These are phyloP conservation scores for Trinorchestia longiramus DNA, from an alignment of 1,140 invertebrate genomes.

Conservation along the genomic window DNA sequence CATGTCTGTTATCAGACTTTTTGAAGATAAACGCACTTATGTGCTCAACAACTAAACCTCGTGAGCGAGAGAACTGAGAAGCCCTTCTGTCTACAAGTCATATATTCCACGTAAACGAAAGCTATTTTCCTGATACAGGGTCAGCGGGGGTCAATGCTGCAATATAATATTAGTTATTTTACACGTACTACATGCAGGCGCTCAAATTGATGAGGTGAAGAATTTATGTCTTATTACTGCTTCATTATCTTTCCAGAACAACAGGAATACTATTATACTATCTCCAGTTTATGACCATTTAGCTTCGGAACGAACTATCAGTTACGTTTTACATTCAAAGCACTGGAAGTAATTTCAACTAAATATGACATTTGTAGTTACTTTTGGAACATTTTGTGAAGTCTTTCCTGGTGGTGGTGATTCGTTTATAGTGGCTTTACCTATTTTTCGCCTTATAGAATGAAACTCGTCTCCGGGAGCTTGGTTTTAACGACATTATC, in stretches of 20 bases:
- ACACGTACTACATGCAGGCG: not conserved
- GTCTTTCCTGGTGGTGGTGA: no score
- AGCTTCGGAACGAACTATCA: not conserved
- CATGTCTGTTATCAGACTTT: no score
- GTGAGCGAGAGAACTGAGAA: not conserved
- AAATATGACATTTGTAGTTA: not conserved
- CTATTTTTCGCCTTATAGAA: no score
- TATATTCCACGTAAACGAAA: not conserved
- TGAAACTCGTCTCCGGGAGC: no score
- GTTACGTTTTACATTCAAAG: not conserved
- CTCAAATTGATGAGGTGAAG: not conserved
- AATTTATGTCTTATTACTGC: not conserved
- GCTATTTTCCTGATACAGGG: not conserved
- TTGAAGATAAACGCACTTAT: no score
- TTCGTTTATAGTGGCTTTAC: not conserved
- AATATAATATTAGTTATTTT: not conserved
- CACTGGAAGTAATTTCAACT: not conserved
- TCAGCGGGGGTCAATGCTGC: not conserved
- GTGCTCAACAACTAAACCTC: not conserved
- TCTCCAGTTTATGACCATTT: not conserved
- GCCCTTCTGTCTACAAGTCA: not conserved
- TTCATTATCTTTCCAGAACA: not conserved
- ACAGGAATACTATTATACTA: not conserved
- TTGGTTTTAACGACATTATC: no score
- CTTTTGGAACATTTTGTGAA: not conserved